phyloP scores from a whole-genome alignment of 2,113 vertebrate genomes.

The Poecilia latipinna region DNA sequence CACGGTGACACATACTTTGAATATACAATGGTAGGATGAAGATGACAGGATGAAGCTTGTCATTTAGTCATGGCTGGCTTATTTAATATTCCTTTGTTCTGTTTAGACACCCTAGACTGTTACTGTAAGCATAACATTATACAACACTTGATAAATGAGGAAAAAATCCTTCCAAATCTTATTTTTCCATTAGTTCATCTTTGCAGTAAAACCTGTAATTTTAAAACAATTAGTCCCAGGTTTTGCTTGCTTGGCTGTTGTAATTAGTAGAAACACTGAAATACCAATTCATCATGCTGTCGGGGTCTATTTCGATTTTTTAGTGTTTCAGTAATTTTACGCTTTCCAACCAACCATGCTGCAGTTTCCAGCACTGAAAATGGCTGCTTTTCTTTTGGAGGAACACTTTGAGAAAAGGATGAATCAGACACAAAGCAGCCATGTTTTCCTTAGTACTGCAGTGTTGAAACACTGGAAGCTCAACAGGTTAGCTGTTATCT shows the following conservation, averaged over 20 bases:
- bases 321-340: neutral
- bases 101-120: too few relatives aligned
- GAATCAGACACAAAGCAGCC: too few relatives aligned
- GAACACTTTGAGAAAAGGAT: neutral
- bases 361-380: neutral
- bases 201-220: neutral
- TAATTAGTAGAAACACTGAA: neutral
- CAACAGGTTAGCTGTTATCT: too few relatives aligned
- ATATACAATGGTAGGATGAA: too few relatives aligned
- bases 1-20: neutral
- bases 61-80: too few relatives aligned
- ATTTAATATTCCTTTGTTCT: too few relatives aligned
- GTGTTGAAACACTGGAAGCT: too few relatives aligned
- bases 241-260: neutral
- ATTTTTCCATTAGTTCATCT: neutral
- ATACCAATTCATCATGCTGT: constrained; percentile 1
- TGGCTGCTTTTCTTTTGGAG: neutral
- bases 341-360: neutral
- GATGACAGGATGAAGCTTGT: too few relatives aligned
- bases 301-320: neutral
- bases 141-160: neutral
- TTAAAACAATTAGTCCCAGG: neutral
- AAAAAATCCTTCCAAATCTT: neutral
- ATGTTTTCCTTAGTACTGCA: too few relatives aligned
- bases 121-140: too few relatives aligned